Evolutionary conservation across 2,113 vertebrate genomes (phyloP), one percentile per base, ranked within the genome.

Genomic region (Etheostoma spectabile): DNA sequence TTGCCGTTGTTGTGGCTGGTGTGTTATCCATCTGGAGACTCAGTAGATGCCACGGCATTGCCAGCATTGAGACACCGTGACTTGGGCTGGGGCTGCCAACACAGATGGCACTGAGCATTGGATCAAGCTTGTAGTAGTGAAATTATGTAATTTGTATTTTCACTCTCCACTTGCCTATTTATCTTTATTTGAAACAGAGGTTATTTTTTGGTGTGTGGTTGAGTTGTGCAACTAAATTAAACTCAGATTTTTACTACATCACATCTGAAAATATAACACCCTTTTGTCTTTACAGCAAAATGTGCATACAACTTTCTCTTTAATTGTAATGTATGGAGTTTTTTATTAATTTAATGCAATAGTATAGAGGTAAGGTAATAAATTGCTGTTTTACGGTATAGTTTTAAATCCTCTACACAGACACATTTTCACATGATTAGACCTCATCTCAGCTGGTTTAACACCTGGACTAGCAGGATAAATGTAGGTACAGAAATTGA

Each of bases 21-120:
- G 67, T 84, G 56, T 84, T 59, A 55, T 84, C 88, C 90, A 89
- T 92, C 90, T 93, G 91, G 57, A 66, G 79, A 56, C 80, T 62
- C 67, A 24, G 67, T 61, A 30, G 80, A 86, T 33, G 84, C 82
- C 80, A 45, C 21, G 7, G 67, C 71, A 27, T 48, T 66, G 73
- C 51, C 77, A 75, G 71, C 89, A 85, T 88, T 75, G 87, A 78
- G 84, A 53, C 84, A 68, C 57, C 73, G 53, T 21, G 73, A 49
- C 11, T 33, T 13, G 61, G 30, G 55, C 27, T 6, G 61, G 73
- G 55, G 67, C 74, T 85, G 86, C 86, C 86, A 88, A 7, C 85
- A 66, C 91, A 90, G 85, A 89, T 92, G 89, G 88, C 74, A 30
- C 74, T 19, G n/a, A 86, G 79, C 48, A 30, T 18, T 12, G 19